Base-by-base conservation (phyloP, 2,888 invertebrate genomes). In the Cotesia congregata region DNA sequence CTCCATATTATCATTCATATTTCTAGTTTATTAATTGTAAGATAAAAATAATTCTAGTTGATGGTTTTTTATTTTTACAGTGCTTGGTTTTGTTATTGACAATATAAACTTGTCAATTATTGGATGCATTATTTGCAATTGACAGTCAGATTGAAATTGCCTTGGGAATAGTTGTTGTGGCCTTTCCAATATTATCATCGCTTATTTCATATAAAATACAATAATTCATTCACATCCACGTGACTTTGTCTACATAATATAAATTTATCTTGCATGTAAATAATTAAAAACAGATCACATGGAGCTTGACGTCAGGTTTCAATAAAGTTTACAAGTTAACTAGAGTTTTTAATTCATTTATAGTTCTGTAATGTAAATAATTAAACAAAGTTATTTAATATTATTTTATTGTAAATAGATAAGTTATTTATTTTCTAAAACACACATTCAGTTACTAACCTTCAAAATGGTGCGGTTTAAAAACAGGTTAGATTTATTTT, bases 401-500 rank as follows among this genome's bases (percentile, higher is more conserved):
- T 50, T 50, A 2, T 50, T 9, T 50, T 50, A 50, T 9, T 50
- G 2, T 50, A 50, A 9, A 9, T 12, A 50, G 2, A 50, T 50
- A 12, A 50, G 12, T 50, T 50, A 50, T 50, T 50, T 50, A 50
- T 50, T 50, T 50, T 30, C 30, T 12, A 50, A 50, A 50, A 50
- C 50, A 12, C 12, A 9, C 6, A 50, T 9, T 50, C 1, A 50
- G 12, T 50, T 12, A 50, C 50, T 50, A 50, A 50, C 50, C 50
- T 50, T 50, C 7, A 85, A 85, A 82, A 93, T 94, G 93, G 94
- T 94, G 68, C 92, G 93, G 17, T 92, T 93, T 76, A 94, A 94
- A 87, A 93, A 93, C 86, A 92, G 94, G 93, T 93, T 87, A 78
- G 72, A 40, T 39, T 71, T 39, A 61, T 41, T 74, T 67, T 68